Conservation (phyloP, 2,797 vertebrate species). For the Pipistrellus nathusii region DNA sequence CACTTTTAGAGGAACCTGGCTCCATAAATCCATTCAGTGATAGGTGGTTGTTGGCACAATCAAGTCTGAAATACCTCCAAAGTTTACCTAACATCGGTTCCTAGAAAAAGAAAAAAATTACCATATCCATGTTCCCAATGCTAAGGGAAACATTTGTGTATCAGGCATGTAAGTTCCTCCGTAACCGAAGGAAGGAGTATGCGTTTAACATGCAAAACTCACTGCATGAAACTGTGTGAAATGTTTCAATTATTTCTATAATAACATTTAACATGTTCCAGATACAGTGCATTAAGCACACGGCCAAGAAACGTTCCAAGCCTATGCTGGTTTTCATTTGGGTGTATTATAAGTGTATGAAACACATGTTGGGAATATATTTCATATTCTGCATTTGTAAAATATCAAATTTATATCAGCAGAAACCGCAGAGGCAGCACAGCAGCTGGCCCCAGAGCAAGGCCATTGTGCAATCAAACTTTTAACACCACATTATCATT, state of each 20-base stretch:
- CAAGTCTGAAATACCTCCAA: slow-evolving; percentile 36
- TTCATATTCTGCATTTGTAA: slow-evolving; percentile 89
- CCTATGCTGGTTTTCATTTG: slow-evolving; percentile 89
- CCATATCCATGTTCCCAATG: not conserved
- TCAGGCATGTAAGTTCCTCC: not conserved
- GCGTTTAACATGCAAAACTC: slow-evolving; percentile 67
- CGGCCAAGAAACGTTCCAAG: slow-evolving; percentile 84
- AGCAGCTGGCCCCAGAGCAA: slow-evolving; percentile 81
- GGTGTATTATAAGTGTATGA: slow-evolving; percentile 87
- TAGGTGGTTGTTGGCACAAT: slow-evolving; percentile 29
- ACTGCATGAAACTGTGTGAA: slow-evolving; percentile 86
- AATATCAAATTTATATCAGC: slow-evolving; percentile 89
- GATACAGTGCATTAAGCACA: slow-evolving; percentile 85
- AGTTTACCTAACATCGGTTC: slow-evolving; percentile 53
- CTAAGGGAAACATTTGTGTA: slow-evolving; percentile 63
- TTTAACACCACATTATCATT: slow-evolving; percentile 87
- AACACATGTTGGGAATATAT: slow-evolving; percentile 90
- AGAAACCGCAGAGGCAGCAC: slow-evolving; percentile 88
- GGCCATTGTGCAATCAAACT: slow-evolving; percentile 85
- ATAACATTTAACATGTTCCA: slow-evolving; percentile 90
- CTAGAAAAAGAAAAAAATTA: slow-evolving; percentile 1
- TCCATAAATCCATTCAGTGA: slow-evolving; percentile 14
- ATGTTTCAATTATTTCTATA: slow-evolving; percentile 91
- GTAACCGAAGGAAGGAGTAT: slow-evolving; percentile 1
- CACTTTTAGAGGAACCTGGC: slow-evolving; percentile 23